A percentile compares a stretch with the other conserved stretches of the same genome.
phyloP scores from a whole-genome alignment of 2,797 vertebrate genomes.

The Oryzias dopingdopingensis region DNA sequence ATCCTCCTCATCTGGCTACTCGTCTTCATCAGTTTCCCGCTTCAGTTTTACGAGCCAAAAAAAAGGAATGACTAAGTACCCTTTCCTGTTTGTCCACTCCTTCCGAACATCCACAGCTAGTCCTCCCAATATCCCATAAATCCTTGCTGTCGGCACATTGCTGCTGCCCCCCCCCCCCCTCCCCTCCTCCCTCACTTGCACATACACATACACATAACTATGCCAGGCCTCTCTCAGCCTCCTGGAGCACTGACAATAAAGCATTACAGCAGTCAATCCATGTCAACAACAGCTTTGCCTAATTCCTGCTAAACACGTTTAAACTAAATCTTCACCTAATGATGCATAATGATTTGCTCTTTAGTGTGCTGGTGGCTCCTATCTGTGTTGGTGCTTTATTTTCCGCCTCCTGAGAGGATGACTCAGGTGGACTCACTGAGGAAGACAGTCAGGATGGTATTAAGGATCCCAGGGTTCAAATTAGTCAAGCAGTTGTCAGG shows the following conservation, averaged over 20 bases:
- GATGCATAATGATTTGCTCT: slow-evolving; percentile 85
- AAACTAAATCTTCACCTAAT: slow-evolving; percentile 89
- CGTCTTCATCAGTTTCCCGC: slow-evolving; percentile 13
- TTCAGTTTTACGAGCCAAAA: slow-evolving; percentile 36
- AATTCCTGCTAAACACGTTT: slow-evolving; percentile 86
- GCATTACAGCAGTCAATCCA: slow-evolving; percentile 87
- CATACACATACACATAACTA: slow-evolving; percentile 27
- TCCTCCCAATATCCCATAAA: slow-evolving; percentile 78
- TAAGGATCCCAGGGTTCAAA: slow-evolving; percentile 46
- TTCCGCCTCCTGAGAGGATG: slow-evolving; percentile 55
- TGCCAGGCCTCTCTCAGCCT: slow-evolving; percentile 77
- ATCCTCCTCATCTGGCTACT: slow-evolving; percentile 13
- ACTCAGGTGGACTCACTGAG: slow-evolving; percentile 62
- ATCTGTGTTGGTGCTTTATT: slow-evolving; percentile 74
- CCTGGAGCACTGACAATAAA: slow-evolving; percentile 86
- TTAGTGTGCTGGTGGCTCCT: slow-evolving; percentile 75
- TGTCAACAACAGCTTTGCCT: slow-evolving; percentile 88
- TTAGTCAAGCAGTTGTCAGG: slow-evolving; percentile 41
- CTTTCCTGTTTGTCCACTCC: slow-evolving; percentile 62
- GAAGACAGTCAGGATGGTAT: slow-evolving; percentile 36
- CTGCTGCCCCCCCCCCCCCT: slow-evolving; percentile 43
- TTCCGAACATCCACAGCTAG: slow-evolving; percentile 58
- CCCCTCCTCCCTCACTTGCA: too few relatives aligned
- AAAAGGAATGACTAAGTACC: slow-evolving; percentile 30
- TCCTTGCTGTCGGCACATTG: slow-evolving; percentile 75